Evolutionary conservation across 2,888 invertebrate species (phyloP), one percentile per base, ranked within the genome.

Genomic region (Drosophila paranaensis): DNA sequence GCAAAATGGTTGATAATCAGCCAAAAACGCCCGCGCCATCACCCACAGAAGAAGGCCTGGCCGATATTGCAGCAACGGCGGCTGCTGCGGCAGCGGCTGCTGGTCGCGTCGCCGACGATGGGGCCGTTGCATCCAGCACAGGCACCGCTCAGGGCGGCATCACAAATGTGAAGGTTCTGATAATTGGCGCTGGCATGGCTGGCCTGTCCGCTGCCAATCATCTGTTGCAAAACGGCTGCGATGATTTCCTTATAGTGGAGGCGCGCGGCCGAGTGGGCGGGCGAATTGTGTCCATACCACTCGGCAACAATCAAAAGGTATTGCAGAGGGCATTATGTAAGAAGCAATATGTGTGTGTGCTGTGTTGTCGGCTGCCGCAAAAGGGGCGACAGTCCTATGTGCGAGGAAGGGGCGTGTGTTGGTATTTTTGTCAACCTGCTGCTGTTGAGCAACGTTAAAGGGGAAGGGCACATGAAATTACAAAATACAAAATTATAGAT

Each of bases 171-270:
- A 96, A 96, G 94, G 95, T 97, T 79, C 93, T 97, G 83, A 97
- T 97, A 89, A 95, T 97, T 87, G 97, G 97, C 54, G 97, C 95
- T 81, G 97, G 97, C 50, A 91, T 93, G 91, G 96, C 97, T 73
- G 97, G 97, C 50, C 93, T 97, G 58, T 95, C 97, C 54, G 97
- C 97, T 63, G 97, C 97, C 57, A 96, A 96, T 93, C 95, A 96
- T 92, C 94, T 97, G 76, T 92, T 95, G 14, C 96, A 96, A 93
- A 96, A 96, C 93, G 96, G 96, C 70, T 95, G 95, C 93, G 94
- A 95, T 74, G 95, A 97, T 93, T 97, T 97, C 93, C 94, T 95
- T 91, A 95, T 97, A 88, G 93, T 97, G 82, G 97, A 97, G 93
- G 97, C 96, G 68, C 94, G 97, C 90, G 95, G 95, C 90, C 94